A percentile compares a stretch with the other conserved stretches of the same genome.
phyloP scores from a whole-genome alignment of 2,797 vertebrate genomes.

The Nasua narica region DNA sequence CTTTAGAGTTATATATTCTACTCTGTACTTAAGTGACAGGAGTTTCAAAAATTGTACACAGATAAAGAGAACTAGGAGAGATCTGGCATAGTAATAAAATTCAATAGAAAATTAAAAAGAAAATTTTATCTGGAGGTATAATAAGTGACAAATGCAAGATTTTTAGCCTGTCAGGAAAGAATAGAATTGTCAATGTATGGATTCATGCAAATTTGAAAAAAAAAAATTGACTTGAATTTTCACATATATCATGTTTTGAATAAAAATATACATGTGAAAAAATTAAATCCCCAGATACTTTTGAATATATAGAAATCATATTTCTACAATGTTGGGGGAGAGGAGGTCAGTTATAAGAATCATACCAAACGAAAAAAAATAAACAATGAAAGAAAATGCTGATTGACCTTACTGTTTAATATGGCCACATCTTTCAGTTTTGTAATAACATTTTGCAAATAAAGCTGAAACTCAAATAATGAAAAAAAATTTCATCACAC shows the following conservation, averaged over 20 bases:
- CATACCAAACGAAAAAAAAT: neutral
- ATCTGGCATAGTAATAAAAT: neutral
- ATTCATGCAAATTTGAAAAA: neutral
- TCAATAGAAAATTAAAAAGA: neutral
- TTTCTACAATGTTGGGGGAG: neutral
- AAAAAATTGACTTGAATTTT: neutral
- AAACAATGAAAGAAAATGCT: neutral
- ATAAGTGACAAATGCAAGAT: neutral
- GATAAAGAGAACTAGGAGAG: neutral
- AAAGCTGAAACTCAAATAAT: neutral
- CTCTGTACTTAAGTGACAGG: neutral
- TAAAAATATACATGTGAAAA: neutral
- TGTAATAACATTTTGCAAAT: neutral
- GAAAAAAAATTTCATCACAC: neutral
- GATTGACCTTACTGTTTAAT: neutral
- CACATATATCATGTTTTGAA: neutral
- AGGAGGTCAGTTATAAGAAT: neutral
- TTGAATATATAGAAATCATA: neutral
- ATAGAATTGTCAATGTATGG: neutral
- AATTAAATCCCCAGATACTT: neutral
- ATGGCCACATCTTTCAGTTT: neutral
- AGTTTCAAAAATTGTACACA: neutral
- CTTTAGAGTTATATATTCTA: neutral
- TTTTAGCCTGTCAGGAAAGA: neutral
- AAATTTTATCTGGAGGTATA: neutral